These are phyloP conservation scores for Poecilia latipinna DNA, from an alignment of 2,113 vertebrate genomes.

Conservation along the genomic window DNA sequence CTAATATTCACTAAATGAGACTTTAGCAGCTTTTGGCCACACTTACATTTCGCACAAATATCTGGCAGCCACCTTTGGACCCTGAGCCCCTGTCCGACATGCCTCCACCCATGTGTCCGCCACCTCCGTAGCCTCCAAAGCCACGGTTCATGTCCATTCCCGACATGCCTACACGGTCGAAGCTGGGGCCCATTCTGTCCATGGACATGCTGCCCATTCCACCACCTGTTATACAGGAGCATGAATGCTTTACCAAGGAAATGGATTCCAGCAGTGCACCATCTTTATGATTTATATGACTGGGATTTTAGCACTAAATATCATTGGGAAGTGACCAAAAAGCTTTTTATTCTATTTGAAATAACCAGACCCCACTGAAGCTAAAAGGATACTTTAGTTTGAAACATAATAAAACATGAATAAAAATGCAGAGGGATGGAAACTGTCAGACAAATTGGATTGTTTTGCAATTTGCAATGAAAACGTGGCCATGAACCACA, in stretches of 20 bases:
- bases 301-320: background rate
- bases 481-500: background rate
- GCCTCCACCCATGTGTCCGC: conserved; percentile 85
- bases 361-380: background rate
- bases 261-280: background rate
- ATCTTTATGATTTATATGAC: background rate
- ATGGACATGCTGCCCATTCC: conserved; percentile 91
- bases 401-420: background rate
- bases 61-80: conserved; percentile 94
- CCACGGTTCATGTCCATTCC: conserved; percentile 91
- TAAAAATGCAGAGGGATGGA: background rate
- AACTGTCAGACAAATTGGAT: too few species aligned
- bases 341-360: background rate
- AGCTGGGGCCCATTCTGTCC: conserved; percentile 91
- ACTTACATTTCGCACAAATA: conserved; percentile 99
- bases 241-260: background rate
- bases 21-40: background rate
- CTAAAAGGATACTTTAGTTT: too few species aligned
- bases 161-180: conserved; percentile 90
- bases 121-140: conserved; percentile 83
- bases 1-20: background rate
- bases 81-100: conserved; percentile 87
- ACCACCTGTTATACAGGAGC: conserved; percentile 71
- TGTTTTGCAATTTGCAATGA: background rate
- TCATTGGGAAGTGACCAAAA: background rate